Conservation (phyloP, 2,113 vertebrate genomes). For the Heliornis fulica region DNA sequence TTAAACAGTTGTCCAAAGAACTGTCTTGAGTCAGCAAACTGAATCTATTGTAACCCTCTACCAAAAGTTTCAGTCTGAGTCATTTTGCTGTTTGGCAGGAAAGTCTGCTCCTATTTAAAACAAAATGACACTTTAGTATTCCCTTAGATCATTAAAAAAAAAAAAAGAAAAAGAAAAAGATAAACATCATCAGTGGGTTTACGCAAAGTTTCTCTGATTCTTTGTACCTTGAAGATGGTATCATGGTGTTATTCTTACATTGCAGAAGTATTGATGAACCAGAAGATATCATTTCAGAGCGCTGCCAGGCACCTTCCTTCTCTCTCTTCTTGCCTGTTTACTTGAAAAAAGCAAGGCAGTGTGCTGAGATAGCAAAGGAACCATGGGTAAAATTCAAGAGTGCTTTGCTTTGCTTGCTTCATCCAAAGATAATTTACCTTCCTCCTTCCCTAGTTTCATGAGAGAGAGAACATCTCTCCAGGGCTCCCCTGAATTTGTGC, state of each 20-base stretch:
- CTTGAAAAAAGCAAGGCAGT: not conserved
- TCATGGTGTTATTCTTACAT: not conserved
- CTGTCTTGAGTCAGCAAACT: not conserved
- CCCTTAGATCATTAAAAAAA: not conserved
- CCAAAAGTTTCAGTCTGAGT: not conserved
- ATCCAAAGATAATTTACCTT: not conserved
- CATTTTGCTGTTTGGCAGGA: not conserved
- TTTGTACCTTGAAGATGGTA: not conserved
- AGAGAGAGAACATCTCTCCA: not conserved
- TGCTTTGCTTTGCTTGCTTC: not conserved
- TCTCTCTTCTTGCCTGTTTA: not conserved
- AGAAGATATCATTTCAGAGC: not conserved
- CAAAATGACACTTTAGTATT: not conserved
- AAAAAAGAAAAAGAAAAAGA: not conserved
- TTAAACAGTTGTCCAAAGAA: not conserved
- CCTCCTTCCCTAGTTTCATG: not conserved
- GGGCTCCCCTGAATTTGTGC: fast-evolving
- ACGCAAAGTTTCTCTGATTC: not conserved
- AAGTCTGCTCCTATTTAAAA: not conserved
- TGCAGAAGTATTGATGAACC: not conserved
- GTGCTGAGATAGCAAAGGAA: not conserved
- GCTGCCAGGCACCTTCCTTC: not conserved
- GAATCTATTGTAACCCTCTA: not conserved
- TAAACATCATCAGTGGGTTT: not conserved
- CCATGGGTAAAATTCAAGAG: not conserved